These are phyloP conservation scores for Triplophysa yarkandensis DNA, from an alignment of 2,797 vertebrate genomes.

Conservation along the genomic window DNA sequence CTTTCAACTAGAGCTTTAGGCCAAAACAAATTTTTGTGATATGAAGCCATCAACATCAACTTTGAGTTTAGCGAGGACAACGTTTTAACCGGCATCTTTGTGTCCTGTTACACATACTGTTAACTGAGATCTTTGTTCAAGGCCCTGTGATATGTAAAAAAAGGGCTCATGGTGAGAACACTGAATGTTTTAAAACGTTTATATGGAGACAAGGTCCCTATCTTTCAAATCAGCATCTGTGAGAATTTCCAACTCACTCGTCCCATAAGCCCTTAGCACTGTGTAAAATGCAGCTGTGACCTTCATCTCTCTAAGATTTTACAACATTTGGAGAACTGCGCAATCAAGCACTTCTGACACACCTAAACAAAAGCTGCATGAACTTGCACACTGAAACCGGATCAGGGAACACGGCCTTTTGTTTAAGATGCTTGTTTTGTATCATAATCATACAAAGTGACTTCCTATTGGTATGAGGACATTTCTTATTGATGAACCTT, in stretches of 20 bases:
- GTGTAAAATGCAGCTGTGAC: constrained; percentile 56
- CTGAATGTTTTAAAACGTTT: constrained; percentile 37
- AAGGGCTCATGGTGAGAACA: constrained; percentile 9
- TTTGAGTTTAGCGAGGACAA: constrained; percentile 24
- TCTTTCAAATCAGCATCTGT: constrained; percentile 40
- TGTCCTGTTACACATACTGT: constrained; percentile 31
- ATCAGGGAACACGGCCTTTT: constrained; percentile 72
- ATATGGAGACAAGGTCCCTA: constrained; percentile 16
- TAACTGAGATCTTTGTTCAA: constrained; percentile 44
- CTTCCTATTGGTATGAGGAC: constrained; percentile 56
- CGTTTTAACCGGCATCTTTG: constrained; percentile 45
- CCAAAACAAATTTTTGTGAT: constrained; percentile 50
- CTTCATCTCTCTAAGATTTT: constrained; percentile 71
- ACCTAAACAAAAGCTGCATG: constrained; percentile 63
- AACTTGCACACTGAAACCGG: constrained; percentile 61
- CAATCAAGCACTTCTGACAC: constrained; percentile 43
- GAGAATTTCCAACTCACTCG: constrained; percentile 28
- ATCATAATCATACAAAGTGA: constrained; percentile 37
- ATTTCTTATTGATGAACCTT: constrained; percentile 60
- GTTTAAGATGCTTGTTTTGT: constrained; percentile 61
- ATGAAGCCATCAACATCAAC: constrained; percentile 35
- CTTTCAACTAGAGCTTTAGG: constrained; percentile 49
- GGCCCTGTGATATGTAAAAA: constrained; percentile 44
- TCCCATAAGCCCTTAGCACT: constrained; percentile 36
- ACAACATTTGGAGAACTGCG: constrained; percentile 59